Base-by-base conservation (phyloP, 2,797 vertebrate genomes). In the Enteromius treurensis region DNA sequence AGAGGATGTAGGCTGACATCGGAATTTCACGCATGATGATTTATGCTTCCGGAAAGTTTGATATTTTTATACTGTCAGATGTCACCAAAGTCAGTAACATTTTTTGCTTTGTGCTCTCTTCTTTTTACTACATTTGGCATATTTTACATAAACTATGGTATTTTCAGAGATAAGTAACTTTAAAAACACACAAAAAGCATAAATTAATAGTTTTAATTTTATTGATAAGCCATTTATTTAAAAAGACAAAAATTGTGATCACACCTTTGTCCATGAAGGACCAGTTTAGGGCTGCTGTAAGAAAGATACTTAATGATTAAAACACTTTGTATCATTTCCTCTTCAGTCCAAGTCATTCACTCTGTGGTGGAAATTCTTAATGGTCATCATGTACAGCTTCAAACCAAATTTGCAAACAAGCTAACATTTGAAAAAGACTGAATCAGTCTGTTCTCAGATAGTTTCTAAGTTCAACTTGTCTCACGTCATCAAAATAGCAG, bases 361-460 rank as follows among this genome's bases (percentile, higher is more conserved):
- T 40, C 60, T 76, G 71, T 82, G 80, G 70, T 82, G 65, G 32
- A 67, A 26, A 75, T 14, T 60, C 37, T 65, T 15, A 29, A 5
- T 64, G 15, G 47, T 82, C 70, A 82, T 55, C 71, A 82, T 10
- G 34, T 26, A 64, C 15, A 21, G 19, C 2, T 49, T 29, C 14
- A 42, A 73, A 49, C 37, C 40, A 34, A 47, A 73, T 4, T 47
- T 71, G 79, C 64, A 67, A 76, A 60, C 45, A 53, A 64, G 7
- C 21, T 10, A 40, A 37, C 60, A 9, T 29, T n/a, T 65, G 13
- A 64, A 81, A 26, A 45, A 45, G 21, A 55, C 17, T 23, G 29
- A 69, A 5, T 47, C 40, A 67, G 32, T 19, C 2, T 80, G 23
- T 58, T 79, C 29, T 42, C 15, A 49, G 23, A 53, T 17, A 29